Conservation (phyloP, 2,797 vertebrate species). For the Urophycis tenuis region DNA sequence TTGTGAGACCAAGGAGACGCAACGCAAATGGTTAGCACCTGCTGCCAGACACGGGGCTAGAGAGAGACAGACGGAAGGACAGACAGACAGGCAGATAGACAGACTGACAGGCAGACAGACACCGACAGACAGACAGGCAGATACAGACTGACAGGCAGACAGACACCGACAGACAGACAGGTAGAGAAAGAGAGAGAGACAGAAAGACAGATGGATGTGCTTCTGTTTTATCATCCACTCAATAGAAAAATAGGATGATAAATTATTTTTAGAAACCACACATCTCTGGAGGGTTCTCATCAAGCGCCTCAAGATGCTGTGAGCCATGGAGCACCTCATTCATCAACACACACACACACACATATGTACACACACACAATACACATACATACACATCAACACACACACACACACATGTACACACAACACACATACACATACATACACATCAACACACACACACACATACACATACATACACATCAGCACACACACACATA, state of each 20-base stretch:
- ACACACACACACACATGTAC: conserved; percentile 15
- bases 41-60: conserved; percentile 37
- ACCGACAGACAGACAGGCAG: conserved; percentile 21
- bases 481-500: not conserved
- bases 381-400: conserved; percentile 6
- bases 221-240: conserved; percentile 39
- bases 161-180: conserved; percentile 32
- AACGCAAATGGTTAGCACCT: conserved; percentile 45
- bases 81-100: conserved; percentile 30
- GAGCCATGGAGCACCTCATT: conserved; percentile 1
- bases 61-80: conserved; percentile 26
- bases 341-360: conserved; percentile 21
- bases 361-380: conserved; percentile 19
- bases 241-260: conserved; percentile 42
- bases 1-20: conserved; percentile 18
- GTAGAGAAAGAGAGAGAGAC: too few relatives aligned
- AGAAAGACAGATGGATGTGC: conserved; percentile 3
- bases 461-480: too few relatives aligned
- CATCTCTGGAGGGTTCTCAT: conserved; percentile 58
- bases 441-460: not conserved
- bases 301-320: conserved; percentile 48
- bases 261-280: conserved; percentile 62
- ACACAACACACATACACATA: not conserved
- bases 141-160: too few relatives aligned
- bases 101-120: too few relatives aligned